A percentile compares a stretch with the other conserved stretches of the same genome.
Evolutionary conservation across 2,888 invertebrate genomes (phyloP).

Genomic region (Calliphora vomitoria): DNA sequence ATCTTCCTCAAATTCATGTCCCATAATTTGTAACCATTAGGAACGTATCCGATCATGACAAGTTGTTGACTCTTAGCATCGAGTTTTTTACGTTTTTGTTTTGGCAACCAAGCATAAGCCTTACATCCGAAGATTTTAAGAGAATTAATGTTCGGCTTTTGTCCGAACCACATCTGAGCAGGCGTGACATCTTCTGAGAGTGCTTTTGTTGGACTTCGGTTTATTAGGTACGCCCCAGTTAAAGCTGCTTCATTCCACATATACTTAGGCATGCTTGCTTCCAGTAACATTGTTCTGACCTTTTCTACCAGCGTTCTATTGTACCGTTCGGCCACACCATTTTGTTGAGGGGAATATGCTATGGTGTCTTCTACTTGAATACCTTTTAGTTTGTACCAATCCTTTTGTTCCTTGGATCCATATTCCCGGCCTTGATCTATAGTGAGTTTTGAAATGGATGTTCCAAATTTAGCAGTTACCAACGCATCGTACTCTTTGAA

Average conservation of each 20-base stretch:
- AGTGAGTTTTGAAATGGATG: too few relatives aligned
- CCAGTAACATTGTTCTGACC: too few relatives aligned
- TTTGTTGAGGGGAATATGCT: too few relatives aligned
- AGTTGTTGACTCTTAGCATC: constrained; percentile 14
- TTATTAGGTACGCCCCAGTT: constrained; percentile 45
- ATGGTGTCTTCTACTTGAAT: too few relatives aligned
- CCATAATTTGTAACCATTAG: constrained; percentile 16
- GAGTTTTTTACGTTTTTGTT: constrained; percentile 15
- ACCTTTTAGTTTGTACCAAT: too few relatives aligned
- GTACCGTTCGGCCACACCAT: too few relatives aligned
- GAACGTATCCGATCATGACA: constrained; percentile 14
- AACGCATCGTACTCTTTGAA: too few relatives aligned
- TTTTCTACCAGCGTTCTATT: too few relatives aligned
- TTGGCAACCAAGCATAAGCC: constrained; percentile 15
- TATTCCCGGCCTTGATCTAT: too few relatives aligned
- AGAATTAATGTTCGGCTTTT: not conserved
- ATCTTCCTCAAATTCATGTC: constrained; percentile 10
- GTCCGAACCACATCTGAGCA: constrained; percentile 4
- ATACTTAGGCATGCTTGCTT: too few relatives aligned
- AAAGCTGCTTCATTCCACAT: constrained; percentile 60
- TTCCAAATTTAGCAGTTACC: too few relatives aligned
- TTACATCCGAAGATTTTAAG: not conserved
- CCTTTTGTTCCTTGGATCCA: too few relatives aligned
- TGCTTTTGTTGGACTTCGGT: constrained; percentile 37
- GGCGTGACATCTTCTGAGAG: not conserved